Percentiles rank a stretch among this genome's conserved stretches.
Evolutionary conservation across 2,113 vertebrate genomes (phyloP).

Genomic region (human): DNA sequence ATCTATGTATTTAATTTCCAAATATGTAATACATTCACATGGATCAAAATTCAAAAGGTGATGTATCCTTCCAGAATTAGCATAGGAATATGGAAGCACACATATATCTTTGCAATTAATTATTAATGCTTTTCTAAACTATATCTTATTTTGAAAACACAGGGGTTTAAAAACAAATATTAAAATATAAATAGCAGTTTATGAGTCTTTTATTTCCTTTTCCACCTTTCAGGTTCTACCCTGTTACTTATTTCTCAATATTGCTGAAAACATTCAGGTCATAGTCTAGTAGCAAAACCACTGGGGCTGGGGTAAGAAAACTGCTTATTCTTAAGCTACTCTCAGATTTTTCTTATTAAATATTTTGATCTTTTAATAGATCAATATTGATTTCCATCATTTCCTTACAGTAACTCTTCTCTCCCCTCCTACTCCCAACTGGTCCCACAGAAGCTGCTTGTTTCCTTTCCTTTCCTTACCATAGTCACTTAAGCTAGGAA

Average conservation of each 20-base stretch:
- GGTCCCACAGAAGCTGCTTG: background rate
- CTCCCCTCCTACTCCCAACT: too few relatives aligned
- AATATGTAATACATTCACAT: background rate
- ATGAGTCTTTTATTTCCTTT: background rate
- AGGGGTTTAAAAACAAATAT: background rate
- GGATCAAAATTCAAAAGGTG: background rate
- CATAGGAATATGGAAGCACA: background rate
- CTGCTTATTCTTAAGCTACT: background rate
- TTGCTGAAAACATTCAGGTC: background rate
- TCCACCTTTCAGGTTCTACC: background rate
- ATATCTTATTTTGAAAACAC: background rate
- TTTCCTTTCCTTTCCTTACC: background rate
- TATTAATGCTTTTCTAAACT: conserved; percentile 13
- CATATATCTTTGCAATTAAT: background rate
- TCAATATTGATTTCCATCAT: background rate
- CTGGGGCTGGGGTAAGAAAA: background rate
- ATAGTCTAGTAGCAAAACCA: background rate
- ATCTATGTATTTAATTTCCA: background rate
- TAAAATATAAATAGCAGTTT: background rate
- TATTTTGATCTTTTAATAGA: background rate
- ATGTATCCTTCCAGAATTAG: background rate
- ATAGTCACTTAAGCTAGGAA: background rate
- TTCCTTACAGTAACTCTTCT: background rate
- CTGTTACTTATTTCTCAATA: background rate
- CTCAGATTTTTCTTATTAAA: background rate